phyloP scores from a whole-genome alignment of 2,888 invertebrate species.

The Philhelius pedissequus region DNA sequence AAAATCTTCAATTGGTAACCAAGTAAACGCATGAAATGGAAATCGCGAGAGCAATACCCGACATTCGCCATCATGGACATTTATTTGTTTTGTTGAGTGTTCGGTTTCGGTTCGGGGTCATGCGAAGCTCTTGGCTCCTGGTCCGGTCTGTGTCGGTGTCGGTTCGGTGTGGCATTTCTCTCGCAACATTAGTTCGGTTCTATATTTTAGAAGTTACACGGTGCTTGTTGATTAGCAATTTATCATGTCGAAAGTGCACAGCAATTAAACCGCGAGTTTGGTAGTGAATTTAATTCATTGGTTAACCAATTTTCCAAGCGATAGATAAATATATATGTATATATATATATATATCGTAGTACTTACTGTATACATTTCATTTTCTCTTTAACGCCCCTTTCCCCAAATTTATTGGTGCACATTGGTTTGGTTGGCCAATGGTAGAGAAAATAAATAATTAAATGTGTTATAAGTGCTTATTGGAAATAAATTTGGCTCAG shows the following conservation, averaged over 20 bases:
- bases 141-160: not conserved
- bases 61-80: constrained; percentile 35
- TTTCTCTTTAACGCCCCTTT: not conserved
- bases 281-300: constrained; percentile 67
- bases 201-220: not conserved
- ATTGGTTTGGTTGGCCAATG: not conserved
- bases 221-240: constrained; percentile 32
- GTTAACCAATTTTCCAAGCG: constrained; percentile 64
- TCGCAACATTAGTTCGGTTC: constrained; percentile 37
- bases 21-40: constrained; percentile 34
- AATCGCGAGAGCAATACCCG: constrained; percentile 23
- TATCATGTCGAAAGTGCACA: constrained; percentile 65
- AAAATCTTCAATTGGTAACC: constrained; percentile 35
- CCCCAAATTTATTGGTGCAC: not conserved
- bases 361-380: not conserved
- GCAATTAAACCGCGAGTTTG: constrained; percentile 63
- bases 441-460: constrained; percentile 17
- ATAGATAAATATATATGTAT: constrained; percentile 38
- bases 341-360: no score
- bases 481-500: constrained; percentile 16
- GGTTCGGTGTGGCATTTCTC: not conserved
- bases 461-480: constrained; percentile 25
- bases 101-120: not conserved
- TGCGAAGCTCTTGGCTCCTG: not conserved
- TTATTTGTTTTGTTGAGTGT: constrained; percentile 50